Conservation (phyloP, 2,797 vertebrate species). For the Fringilla coelebs region DNA sequence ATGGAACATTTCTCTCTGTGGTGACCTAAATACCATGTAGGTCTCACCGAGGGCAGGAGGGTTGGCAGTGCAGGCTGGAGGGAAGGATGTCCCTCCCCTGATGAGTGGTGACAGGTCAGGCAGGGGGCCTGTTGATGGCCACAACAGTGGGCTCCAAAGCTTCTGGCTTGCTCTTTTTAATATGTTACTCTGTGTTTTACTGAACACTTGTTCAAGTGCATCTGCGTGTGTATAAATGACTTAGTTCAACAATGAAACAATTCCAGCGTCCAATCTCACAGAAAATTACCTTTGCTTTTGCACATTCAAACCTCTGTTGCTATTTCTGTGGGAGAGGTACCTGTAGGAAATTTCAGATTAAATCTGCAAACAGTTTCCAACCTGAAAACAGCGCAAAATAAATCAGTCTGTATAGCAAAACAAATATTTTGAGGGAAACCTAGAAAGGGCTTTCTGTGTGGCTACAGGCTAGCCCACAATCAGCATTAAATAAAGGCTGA, state of each 20-base stretch:
- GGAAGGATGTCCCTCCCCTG: not conserved
- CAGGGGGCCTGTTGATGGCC: not conserved
- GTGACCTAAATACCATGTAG: not conserved
- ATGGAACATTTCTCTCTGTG: not conserved
- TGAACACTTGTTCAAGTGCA: not conserved
- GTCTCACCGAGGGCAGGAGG: not conserved
- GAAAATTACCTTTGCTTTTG: not conserved
- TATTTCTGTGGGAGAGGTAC: not conserved
- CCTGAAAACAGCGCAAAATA: not conserved
- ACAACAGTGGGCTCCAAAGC: not conserved
- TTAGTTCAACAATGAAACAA: not conserved
- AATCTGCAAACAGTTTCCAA: not conserved
- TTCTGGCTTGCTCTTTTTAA: not conserved
- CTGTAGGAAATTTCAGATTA: not conserved
- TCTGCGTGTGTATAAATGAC: not conserved
- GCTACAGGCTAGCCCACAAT: not conserved
- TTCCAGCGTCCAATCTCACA: not conserved
- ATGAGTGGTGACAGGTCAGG: not conserved
- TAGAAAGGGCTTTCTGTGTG: not conserved
- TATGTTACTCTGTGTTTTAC: not conserved
- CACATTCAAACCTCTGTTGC: not conserved
- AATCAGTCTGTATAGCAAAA: not conserved
- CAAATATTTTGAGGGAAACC: not conserved
- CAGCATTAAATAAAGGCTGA: not conserved
- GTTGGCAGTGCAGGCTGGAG: not conserved